phyloP scores from a whole-genome alignment of 30 jellyfish, hydroid and myxozoan species.

The Nemopilema nomurai region DNA sequence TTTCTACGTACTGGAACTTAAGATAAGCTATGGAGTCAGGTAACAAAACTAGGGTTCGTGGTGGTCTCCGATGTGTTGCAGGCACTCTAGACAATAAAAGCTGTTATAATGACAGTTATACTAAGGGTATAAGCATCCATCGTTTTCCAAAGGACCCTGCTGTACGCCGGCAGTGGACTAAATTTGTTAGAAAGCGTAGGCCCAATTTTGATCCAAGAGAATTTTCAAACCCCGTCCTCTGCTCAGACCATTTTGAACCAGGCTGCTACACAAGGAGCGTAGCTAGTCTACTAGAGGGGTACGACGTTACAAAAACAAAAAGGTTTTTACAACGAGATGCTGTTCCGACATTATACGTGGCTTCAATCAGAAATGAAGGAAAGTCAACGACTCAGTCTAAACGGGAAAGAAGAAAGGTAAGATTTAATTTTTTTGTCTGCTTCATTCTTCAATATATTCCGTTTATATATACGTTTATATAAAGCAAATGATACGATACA shows the following conservation, averaged over 20 bases:
- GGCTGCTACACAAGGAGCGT: background rate
- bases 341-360: background rate
- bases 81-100: slow-evolving; percentile 21
- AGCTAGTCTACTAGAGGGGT: slow-evolving; percentile 3
- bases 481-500: background rate
- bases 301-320: background rate
- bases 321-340: slow-evolving; percentile 7
- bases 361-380: background rate
- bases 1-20: background rate
- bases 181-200: slow-evolving; percentile 16
- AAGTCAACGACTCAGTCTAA: background rate
- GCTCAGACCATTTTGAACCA: slow-evolving; percentile 14
- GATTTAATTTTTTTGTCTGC: background rate
- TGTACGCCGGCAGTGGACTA: slow-evolving; percentile 6
- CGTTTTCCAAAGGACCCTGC: slow-evolving; percentile 19
- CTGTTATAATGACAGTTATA: background rate
- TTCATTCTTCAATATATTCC: background rate
- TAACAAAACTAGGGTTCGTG: slow-evolving; percentile 2
- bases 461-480: background rate
- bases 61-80: slow-evolving; percentile 22
- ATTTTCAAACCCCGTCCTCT: slow-evolving; percentile 1
- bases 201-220: background rate
- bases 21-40: background rate
- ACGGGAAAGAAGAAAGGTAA: background rate
- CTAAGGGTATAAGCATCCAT: slow-evolving; percentile 5